A percentile compares a stretch with the other conserved stretches of the same genome.
Conservation (phyloP, 2,113 vertebrate species). For the Hippocampus comes region DNA sequence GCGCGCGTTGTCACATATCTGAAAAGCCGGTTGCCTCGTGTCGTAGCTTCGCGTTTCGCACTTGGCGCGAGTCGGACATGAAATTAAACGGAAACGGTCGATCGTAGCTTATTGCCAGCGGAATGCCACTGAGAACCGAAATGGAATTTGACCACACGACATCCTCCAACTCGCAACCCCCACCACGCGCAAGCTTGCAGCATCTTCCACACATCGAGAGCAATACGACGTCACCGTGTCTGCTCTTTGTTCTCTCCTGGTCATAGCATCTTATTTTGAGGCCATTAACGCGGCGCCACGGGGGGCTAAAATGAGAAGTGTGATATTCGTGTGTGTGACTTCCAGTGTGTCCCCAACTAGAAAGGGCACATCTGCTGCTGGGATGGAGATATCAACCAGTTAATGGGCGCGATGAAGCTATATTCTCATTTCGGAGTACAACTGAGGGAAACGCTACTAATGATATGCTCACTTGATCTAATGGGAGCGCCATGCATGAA, state of each 20-base stretch:
- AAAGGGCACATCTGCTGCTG: constrained; percentile 35
- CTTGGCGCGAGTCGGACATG: neutral
- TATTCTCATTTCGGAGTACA: constrained; percentile 53
- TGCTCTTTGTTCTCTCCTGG: neutral
- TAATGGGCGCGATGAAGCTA: constrained; percentile 41
- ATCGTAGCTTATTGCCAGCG: neutral
- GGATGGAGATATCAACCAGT: constrained; percentile 24
- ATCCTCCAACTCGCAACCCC: neutral
- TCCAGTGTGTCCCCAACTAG: constrained; percentile 10
- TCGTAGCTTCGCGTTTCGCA: neutral
- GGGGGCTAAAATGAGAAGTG: constrained; percentile 32
- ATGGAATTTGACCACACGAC: neutral
- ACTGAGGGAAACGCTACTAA: constrained; percentile 47
- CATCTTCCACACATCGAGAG: neutral
- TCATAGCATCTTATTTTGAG: constrained; percentile 14
- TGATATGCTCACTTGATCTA: constrained; percentile 54
- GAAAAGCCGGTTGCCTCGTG: neutral
- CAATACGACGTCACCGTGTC: neutral
- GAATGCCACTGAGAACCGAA: neutral
- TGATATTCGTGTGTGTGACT: constrained; percentile 14
- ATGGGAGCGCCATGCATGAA: constrained; percentile 21
- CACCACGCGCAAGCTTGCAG: neutral
- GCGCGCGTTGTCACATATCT: neutral
- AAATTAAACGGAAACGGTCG: neutral
- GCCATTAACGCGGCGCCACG: constrained; percentile 33